A percentile compares a stretch with the other conserved stretches of the same genome.
Evolutionary conservation across 2,113 vertebrate species (phyloP).

Genomic region (Theristicus caerulescens): DNA sequence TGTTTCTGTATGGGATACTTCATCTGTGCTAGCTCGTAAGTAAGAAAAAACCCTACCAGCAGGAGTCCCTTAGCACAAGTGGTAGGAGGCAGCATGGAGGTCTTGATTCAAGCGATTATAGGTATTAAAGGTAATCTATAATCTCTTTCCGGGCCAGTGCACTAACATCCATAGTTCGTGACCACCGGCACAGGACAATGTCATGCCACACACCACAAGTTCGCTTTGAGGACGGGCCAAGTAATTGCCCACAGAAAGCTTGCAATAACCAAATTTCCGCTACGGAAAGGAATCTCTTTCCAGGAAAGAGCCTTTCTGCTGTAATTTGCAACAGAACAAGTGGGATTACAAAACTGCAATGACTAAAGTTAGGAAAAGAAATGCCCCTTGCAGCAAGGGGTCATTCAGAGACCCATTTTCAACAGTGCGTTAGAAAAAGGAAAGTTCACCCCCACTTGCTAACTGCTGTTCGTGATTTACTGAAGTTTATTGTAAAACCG

Average conservation of each 20-base stretch:
- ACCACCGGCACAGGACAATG: neutral
- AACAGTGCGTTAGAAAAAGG: no score
- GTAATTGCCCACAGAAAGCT: neutral
- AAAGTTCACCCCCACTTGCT: fast-evolving
- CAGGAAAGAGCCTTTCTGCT: neutral
- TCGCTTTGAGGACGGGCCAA: neutral
- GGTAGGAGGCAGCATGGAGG: neutral
- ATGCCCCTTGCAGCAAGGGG: no score
- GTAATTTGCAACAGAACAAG: neutral
- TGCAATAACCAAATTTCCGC: neutral
- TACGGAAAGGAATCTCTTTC: neutral
- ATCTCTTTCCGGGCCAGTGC: neutral
- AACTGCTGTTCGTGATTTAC: fast-evolving
- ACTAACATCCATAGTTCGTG: neutral
- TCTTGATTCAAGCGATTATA: no score
- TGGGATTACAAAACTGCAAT: no score
- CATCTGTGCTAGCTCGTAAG: neutral
- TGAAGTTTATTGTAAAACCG: fast-evolving
- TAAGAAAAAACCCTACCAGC: neutral
- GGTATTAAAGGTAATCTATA: neutral
- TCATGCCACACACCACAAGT: neutral
- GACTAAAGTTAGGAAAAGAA: neutral
- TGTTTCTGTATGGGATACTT: neutral
- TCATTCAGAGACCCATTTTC: neutral
- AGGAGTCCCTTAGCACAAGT: no score